phyloP scores from a whole-genome alignment of 2,888 invertebrate species.

The Melieria crassipennis region DNA sequence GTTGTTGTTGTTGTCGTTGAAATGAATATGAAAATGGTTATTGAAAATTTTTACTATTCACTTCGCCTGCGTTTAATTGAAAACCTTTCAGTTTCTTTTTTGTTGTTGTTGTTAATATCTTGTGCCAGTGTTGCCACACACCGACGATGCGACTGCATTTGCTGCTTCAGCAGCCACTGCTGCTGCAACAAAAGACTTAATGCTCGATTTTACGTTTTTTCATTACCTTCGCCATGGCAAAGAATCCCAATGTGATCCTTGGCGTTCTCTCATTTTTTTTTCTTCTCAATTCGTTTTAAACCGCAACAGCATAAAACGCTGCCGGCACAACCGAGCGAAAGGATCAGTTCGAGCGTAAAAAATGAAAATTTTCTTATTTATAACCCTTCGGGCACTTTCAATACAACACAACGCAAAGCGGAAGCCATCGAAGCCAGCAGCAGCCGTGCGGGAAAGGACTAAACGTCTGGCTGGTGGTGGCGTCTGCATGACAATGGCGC shows the following conservation, averaged over 20 bases:
- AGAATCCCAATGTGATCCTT: not conserved
- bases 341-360: slow-evolving; percentile 30
- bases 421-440: no score
- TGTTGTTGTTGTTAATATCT: not conserved
- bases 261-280: not conserved
- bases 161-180: not conserved
- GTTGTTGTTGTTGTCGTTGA: no score
- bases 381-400: slow-evolving; percentile 18
- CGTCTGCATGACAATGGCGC: no score
- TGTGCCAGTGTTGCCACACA: not conserved
- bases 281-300: not conserved
- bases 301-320: slow-evolving; percentile 1
- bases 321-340: slow-evolving; percentile 3
- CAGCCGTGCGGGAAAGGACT: no score
- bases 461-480: no score
- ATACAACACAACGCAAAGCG: no score
- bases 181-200: slow-evolving; percentile 1
- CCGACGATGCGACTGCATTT: not conserved
- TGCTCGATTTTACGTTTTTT: slow-evolving; percentile 14
- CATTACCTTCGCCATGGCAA: slow-evolving; percentile 8
- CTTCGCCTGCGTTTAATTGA: slow-evolving; percentile 34
- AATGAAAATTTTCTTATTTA: slow-evolving; percentile 33
- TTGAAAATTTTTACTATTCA: slow-evolving; percentile 34
- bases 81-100: not conserved
- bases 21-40: slow-evolving; percentile 28